A percentile compares a stretch with the other conserved stretches of the same genome.
Evolutionary conservation across 2,113 vertebrate genomes (phyloP).

Genomic region (Rhinopomastus cyanomelas): DNA sequence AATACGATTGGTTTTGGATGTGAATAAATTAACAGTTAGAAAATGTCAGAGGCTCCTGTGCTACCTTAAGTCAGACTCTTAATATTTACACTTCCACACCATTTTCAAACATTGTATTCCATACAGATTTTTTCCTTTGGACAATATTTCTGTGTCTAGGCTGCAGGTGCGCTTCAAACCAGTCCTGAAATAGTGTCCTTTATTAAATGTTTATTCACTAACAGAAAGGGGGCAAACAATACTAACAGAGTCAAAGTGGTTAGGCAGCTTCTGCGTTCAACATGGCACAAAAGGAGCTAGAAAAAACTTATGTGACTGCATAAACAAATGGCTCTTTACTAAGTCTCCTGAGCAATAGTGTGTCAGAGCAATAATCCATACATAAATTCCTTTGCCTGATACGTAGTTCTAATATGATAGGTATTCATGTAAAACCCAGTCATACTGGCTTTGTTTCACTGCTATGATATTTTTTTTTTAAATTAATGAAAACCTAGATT

Average conservation of each 20-base stretch:
- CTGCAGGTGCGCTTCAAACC: not conserved
- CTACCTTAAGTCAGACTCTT: not conserved
- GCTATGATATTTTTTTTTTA: not conserved
- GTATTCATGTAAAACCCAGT: not conserved
- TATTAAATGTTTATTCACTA: not conserved
- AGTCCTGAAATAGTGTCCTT: not conserved
- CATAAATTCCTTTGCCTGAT: not conserved
- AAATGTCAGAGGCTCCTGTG: not conserved
- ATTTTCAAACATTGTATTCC: not conserved
- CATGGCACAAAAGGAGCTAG: not conserved
- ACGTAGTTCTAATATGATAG: not conserved
- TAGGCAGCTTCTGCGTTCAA: not conserved
- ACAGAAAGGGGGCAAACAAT: not conserved
- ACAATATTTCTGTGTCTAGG: not conserved
- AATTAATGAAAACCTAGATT: not conserved
- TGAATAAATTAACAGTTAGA: not conserved
- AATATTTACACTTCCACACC: not conserved
- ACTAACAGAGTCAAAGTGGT: not conserved
- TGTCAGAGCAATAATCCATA: not conserved
- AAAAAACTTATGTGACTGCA: rapidly evolving
- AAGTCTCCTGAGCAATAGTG: not conserved
- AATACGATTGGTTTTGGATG: not conserved
- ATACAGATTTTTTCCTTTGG: not conserved
- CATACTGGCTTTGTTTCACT: not conserved
- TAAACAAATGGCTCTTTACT: not conserved